Conservation (phyloP, 2,888 invertebrate species). For the Melanotus villosus region DNA sequence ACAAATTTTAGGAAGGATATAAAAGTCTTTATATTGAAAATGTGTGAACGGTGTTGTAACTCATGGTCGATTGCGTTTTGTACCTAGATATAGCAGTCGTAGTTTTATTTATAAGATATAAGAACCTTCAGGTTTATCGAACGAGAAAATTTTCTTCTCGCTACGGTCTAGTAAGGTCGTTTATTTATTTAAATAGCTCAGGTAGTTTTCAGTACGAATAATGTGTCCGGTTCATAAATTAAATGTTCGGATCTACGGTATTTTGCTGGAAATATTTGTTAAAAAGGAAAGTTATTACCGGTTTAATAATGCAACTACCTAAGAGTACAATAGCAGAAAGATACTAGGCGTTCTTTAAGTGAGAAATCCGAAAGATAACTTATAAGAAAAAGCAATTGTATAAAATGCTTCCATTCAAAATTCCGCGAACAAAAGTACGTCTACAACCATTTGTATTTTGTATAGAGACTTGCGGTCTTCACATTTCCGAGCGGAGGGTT, state of each 20-base stretch:
- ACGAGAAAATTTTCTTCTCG: too few species aligned
- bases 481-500: slow-evolving; percentile 54
- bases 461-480: slow-evolving; percentile 52
- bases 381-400: slow-evolving; percentile 43
- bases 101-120: background rate
- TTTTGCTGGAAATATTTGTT: too few species aligned
- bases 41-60: slow-evolving; percentile 44
- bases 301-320: slow-evolving; percentile 12
- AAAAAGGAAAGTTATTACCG: too few species aligned
- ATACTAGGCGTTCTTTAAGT: background rate
- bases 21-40: slow-evolving; percentile 49
- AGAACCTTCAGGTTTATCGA: background rate
- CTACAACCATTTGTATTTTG: slow-evolving; percentile 51
- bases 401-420: slow-evolving; percentile 46
- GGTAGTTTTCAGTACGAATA: too few species aligned
- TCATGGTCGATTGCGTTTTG: background rate
- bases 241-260: too few species aligned
- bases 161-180: too few species aligned
- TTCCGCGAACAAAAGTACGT: slow-evolving; percentile 43
- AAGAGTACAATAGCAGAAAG: background rate
- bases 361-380: slow-evolving; percentile 36
- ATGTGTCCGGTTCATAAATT: too few species aligned
- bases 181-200: too few species aligned
- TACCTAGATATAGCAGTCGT: background rate
- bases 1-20: slow-evolving; percentile 40